Percentiles rank a stretch among this genome's conserved stretches.
phyloP scores from a whole-genome alignment of 1,140 invertebrate genomes.

The Latrodectus geometricus region DNA sequence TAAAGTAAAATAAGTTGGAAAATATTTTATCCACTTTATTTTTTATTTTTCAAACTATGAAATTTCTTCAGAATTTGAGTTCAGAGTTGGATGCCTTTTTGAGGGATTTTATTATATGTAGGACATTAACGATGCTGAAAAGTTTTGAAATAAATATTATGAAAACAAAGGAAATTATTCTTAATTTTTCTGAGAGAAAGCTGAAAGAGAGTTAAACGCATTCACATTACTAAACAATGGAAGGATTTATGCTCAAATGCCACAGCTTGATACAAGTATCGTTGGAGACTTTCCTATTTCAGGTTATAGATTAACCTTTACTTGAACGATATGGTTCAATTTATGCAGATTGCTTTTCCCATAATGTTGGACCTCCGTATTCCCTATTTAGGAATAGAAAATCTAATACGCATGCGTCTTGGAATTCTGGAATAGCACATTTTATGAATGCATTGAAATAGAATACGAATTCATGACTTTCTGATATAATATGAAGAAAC shows the following conservation, averaged over 20 bases:
- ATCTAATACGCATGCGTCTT: background rate
- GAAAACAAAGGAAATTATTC: too few species aligned
- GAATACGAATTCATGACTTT: background rate
- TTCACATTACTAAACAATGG: background rate
- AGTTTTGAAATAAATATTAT: too few species aligned
- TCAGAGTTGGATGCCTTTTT: too few species aligned
- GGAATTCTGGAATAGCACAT: background rate
- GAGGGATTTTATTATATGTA: too few species aligned
- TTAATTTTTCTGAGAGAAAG: background rate
- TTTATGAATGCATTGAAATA: constrained; percentile 1
- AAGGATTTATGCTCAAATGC: background rate
- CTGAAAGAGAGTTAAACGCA: background rate
- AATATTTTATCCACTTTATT: too few species aligned
- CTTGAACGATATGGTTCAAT: background rate
- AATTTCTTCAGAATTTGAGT: too few species aligned
- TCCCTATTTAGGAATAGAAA: background rate
- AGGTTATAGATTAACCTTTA: background rate
- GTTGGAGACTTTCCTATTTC: background rate
- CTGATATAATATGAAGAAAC: constrained; percentile 1
- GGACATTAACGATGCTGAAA: too few species aligned
- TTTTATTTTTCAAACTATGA: too few species aligned
- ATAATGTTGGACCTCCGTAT: background rate
- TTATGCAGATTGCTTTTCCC: background rate
- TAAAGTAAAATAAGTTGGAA: too few species aligned
- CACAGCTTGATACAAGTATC: background rate